Conservation (phyloP, 2,888 invertebrate genomes). For the Trypoxylon attenuatum region DNA sequence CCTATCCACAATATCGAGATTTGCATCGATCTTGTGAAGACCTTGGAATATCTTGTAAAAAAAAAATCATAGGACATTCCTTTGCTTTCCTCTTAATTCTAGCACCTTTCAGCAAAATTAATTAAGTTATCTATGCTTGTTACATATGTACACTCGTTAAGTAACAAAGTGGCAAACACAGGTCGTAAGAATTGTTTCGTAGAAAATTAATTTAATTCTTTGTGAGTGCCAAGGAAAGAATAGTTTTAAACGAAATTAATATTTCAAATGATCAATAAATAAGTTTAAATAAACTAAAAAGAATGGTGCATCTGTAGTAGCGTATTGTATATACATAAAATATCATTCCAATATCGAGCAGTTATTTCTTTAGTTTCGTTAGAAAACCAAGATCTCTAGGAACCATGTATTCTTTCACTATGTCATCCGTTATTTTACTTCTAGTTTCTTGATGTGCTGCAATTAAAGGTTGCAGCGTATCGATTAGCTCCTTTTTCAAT, state of each 20-base stretch:
- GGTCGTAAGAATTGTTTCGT: neutral
- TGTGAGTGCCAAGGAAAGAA: slow-evolving; percentile 10
- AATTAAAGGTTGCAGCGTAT: slow-evolving; percentile 85
- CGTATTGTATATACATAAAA: slow-evolving; percentile 14
- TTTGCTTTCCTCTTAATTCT: no score
- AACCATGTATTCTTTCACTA: slow-evolving; percentile 88
- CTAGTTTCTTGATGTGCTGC: slow-evolving; percentile 88
- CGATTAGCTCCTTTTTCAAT: slow-evolving; percentile 93
- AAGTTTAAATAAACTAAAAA: slow-evolving; percentile 36
- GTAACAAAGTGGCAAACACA: neutral
- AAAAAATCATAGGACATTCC: no score
- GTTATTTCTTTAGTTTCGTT: slow-evolving; percentile 42
- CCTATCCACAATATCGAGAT: no score
- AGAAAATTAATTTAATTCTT: neutral
- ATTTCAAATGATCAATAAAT: slow-evolving; percentile 41
- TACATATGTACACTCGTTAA: neutral
- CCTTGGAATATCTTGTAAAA: no score
- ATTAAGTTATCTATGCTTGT: neutral
- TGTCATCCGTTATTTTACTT: slow-evolving; percentile 88
- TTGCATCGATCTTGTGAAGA: no score
- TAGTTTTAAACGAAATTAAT: neutral
- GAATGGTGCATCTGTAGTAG: slow-evolving; percentile 4
- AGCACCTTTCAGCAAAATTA: no score
- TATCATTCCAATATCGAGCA: neutral
- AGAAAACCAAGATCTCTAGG: slow-evolving; percentile 84